Evolutionary conservation across 2,888 invertebrate species (phyloP).

Genomic region (Volucella inflata): DNA sequence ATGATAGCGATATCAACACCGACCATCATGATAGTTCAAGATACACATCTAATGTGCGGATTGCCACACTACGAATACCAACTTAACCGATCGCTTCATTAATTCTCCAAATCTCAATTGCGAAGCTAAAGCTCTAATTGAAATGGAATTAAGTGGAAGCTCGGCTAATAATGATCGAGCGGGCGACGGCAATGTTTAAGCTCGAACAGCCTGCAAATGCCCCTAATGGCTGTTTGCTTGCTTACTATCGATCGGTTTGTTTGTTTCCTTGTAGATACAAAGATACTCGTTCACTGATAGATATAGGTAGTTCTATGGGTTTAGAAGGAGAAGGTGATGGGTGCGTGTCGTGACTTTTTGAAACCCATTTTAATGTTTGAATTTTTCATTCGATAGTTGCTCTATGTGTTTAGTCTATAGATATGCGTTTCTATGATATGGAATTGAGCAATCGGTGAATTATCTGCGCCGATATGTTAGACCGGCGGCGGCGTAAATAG

Average conservation of each 20-base stretch:
- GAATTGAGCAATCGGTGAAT: conserved; percentile 63
- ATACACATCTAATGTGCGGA: not conserved
- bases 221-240: conserved; percentile 42
- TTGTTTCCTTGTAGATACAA: conserved; percentile 25
- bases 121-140: conserved; percentile 51
- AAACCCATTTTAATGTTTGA: conserved; percentile 45
- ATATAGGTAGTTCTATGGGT: not conserved
- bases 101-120: conserved; percentile 47
- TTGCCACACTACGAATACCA: conserved; percentile 20
- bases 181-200: not conserved
- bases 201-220: conserved; percentile 35
- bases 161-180: conserved; percentile 16
- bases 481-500: not conserved
- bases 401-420: not conserved
- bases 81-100: conserved; percentile 67
- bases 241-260: conserved; percentile 3
- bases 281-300: conserved; percentile 1
- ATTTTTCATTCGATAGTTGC: conserved; percentile 43
- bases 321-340: not conserved
- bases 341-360: conserved; percentile 51
- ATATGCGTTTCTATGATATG: conserved; percentile 1
- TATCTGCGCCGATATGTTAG: conserved; percentile 21
- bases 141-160: conserved; percentile 58
- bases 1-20: not conserved
- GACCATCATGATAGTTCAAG: not conserved